Percentiles rank a stretch among this genome's conserved stretches.
phyloP scores from a whole-genome alignment of 92 coral and sea anemone genomes.

The Umimayanthus kanabou region DNA sequence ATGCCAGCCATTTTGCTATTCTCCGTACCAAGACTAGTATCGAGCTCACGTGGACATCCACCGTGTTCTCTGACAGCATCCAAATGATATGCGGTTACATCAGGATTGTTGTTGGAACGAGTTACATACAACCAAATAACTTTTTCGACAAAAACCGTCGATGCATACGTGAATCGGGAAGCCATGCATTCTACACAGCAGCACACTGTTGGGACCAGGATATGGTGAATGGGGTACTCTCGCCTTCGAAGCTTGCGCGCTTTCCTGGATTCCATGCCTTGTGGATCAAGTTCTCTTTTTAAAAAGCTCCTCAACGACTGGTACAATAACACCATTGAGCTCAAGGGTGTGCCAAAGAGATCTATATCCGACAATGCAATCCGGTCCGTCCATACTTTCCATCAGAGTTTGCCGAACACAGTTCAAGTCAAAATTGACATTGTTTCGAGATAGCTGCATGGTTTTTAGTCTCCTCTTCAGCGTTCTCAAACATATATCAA shows the following conservation, averaged over 20 bases:
- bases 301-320: conserved; percentile 51
- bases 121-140: conserved; percentile 36
- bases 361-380: conserved; percentile 52
- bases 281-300: conserved; percentile 46
- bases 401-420: conserved; percentile 21
- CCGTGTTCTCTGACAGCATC: conserved; percentile 37
- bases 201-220: conserved; percentile 43
- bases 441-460: conserved; percentile 11
- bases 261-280: conserved; percentile 50
- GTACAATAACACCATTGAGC: conserved; percentile 54
- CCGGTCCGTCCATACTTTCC: conserved; percentile 54
- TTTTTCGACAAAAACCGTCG: conserved; percentile 42
- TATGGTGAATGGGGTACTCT: conserved; percentile 40
- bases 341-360: conserved; percentile 58
- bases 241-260: conserved; percentile 52
- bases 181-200: conserved; percentile 45
- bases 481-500: conserved; percentile 33
- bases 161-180: conserved; percentile 37
- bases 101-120: conserved; percentile 36
- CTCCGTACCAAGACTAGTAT: conserved; percentile 52
- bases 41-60: conserved; percentile 41
- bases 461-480: conserved; percentile 38
- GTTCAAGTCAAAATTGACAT: conserved; percentile 29
- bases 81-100: conserved; percentile 34
- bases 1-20: conserved; percentile 56